Conservation (phyloP, 2,113 vertebrate genomes). For the Oophaga pumilio region DNA sequence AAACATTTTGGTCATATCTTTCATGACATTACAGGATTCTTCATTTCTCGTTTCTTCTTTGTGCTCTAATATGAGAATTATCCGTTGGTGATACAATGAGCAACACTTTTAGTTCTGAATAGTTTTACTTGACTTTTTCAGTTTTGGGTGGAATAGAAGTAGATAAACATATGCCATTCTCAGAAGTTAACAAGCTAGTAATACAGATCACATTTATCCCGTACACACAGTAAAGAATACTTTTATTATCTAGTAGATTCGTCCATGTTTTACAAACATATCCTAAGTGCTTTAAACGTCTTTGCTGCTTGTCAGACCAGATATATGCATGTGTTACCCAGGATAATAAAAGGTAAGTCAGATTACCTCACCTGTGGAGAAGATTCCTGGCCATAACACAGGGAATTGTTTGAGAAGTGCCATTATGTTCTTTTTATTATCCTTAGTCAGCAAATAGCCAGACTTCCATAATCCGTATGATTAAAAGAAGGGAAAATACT, state of each 20-base stretch:
- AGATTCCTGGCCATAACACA: slow-evolving; percentile 18
- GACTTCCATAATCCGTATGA: slow-evolving; percentile 35
- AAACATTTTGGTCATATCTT: not conserved
- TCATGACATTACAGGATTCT: not conserved
- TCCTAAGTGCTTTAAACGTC: not conserved
- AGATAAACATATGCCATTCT: slow-evolving; percentile 22
- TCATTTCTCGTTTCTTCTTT: not conserved
- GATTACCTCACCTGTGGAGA: slow-evolving; percentile 33
- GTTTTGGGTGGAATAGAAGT: slow-evolving; percentile 7
- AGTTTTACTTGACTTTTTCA: not conserved
- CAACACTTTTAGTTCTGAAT: not conserved
- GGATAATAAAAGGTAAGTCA: slow-evolving; percentile 21
- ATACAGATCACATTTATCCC: slow-evolving; percentile 1
- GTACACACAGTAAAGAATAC: slow-evolving; percentile 14
- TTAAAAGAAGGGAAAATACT: slow-evolving; percentile 3
- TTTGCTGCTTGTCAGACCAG: not conserved
- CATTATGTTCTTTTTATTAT: slow-evolving; percentile 31
- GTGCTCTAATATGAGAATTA: not conserved
- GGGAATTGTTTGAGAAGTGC: slow-evolving; percentile 13
- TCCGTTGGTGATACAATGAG: not conserved
- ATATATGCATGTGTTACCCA: slow-evolving; percentile 19
- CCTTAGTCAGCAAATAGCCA: slow-evolving; percentile 32
- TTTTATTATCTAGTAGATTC: slow-evolving; percentile 2
- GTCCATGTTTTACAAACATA: not conserved
- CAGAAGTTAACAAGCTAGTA: slow-evolving; percentile 11